Base-by-base conservation (phyloP, 2,888 invertebrate species). In the Macaria liturata region DNA sequence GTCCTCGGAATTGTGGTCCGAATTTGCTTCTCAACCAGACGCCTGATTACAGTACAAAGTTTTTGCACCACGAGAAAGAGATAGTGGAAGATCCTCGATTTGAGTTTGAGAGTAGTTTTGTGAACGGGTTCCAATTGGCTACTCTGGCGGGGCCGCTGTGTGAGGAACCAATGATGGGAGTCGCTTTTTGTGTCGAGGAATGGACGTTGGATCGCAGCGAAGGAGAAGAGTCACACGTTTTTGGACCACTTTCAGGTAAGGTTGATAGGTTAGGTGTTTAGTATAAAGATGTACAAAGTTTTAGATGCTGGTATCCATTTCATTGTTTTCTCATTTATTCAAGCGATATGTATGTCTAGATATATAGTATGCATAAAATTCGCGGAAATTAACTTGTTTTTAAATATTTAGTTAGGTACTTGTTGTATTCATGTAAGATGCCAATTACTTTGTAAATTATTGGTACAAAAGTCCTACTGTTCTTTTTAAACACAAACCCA, bases 131-230 rank as follows among this genome's bases (percentile, higher is more conserved):
- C 85, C 96, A 97, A 93, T 84, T 98, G 83, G 96, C 97, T 4
- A 94, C 97, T 32, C 85, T 96, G 54, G 95, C 97, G 45, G 99
- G 99, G 0, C 99, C 99, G 0, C 83, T 99, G 46, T 99, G 99
- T 86, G 98, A 98, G 74, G 99, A 99, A 79, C 98, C 98, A 2
- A 95, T 99, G 95, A 96, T 96, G 91, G 99, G 99, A 1, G 98
- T 99, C 0, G 97, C 96, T 20, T 98, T 99, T 87, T 92, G 97
- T 54, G 93, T 99, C 1, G 96, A 97, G 71, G 95, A 97, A 68
- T 99, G 98, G 96, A 92, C 89, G 0, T 80, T 95, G 43, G 91
- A 92, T 43, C 76, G 81, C 49, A 75, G 71, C 8, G 86, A 83
- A 55, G 91, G 68, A 9, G 92, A 87, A 50, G 91, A 88, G 65